These are phyloP conservation scores for Cosmorhoe ocellata DNA, from an alignment of 2,888 invertebrate species.

Conservation along the genomic window DNA sequence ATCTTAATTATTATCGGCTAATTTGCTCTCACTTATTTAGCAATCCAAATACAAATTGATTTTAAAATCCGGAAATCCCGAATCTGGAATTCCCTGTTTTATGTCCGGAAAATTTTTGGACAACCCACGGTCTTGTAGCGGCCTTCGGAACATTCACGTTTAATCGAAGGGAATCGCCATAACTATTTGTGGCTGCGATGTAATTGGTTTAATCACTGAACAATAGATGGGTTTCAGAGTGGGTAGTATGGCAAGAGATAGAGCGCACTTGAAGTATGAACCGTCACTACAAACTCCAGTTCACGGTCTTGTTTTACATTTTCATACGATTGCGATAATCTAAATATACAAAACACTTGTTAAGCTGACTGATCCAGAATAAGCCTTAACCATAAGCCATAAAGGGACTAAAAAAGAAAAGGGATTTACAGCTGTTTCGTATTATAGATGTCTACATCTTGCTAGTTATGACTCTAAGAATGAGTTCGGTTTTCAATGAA, in stretches of 20 bases:
- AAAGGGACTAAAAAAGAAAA: too few species aligned
- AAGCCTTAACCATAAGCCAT: too few species aligned
- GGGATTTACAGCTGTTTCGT: too few species aligned
- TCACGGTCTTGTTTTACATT: too few species aligned
- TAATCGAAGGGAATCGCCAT: constrained; percentile 28
- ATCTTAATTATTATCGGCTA: too few species aligned
- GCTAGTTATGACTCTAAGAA: not conserved
- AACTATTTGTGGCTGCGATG: constrained; percentile 20
- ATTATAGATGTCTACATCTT: not conserved
- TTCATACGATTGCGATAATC: too few species aligned
- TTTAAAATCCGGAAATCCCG: too few species aligned
- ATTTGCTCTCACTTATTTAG: too few species aligned
- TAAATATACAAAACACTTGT: too few species aligned
- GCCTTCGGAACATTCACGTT: constrained; percentile 17
- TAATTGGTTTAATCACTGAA: constrained; percentile 29
- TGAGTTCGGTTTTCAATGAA: constrained; percentile 2
- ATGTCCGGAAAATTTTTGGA: not conserved
- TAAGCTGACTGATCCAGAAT: too few species aligned
- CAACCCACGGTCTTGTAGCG: constrained; percentile 9
- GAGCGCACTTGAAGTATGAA: not conserved
- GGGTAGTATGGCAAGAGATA: not conserved
- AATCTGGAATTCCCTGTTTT: not conserved
- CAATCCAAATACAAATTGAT: too few species aligned
- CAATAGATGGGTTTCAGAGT: constrained; percentile 18
- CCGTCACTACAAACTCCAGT: too few species aligned